A percentile compares a stretch with the other conserved stretches of the same genome.
Conservation (phyloP, 2,888 invertebrate species). For the Pammene fasciana region DNA sequence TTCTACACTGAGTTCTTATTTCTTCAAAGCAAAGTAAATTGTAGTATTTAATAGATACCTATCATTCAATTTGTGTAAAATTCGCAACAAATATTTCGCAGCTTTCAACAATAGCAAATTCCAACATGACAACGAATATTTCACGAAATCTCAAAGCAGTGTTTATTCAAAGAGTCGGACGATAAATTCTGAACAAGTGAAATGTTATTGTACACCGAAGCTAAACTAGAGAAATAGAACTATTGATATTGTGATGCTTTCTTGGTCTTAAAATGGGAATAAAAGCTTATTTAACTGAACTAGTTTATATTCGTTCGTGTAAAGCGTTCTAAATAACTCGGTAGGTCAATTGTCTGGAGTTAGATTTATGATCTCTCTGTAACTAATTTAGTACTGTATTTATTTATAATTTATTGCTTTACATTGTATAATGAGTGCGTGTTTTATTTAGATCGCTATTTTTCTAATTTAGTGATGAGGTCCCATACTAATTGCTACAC, state of each 20-base stretch:
- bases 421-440: no score
- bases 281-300: neutral
- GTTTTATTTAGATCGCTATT: no score
- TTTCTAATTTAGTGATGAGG: no score
- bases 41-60: no score
- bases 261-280: neutral
- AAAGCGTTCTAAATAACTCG: neutral
- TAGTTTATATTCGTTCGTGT: neutral
- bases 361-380: no score
- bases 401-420: no score
- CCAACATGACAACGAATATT: conserved; percentile 13
- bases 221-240: neutral
- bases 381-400: no score
- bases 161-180: conserved; percentile 26
- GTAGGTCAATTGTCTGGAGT: neutral
- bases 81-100: neutral
- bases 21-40: no score
- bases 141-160: conserved; percentile 12
- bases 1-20: no score
- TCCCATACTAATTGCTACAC: no score
- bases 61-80: no score
- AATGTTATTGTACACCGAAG: conserved; percentile 20
- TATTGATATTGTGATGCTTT: conserved; percentile 10
- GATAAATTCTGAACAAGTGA: conserved; percentile 28
- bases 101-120: conserved; percentile 2